phyloP scores from a whole-genome alignment of 2,797 vertebrate species.

The Tapera naevia region DNA sequence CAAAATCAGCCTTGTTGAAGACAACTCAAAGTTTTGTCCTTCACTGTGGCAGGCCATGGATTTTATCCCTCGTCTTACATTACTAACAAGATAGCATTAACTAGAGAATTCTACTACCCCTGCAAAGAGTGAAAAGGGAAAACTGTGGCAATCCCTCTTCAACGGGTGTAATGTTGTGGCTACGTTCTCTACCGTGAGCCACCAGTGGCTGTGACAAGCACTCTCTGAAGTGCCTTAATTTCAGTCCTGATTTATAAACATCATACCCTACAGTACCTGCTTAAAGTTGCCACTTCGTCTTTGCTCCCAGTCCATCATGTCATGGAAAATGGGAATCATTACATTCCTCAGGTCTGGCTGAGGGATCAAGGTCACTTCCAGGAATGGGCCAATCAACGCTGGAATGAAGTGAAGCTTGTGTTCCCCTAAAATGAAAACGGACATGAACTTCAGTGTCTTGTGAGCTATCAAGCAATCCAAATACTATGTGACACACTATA shows the following conservation, averaged over 20 bases:
- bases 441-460: background rate
- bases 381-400: slow-evolving; percentile 94
- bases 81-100: background rate
- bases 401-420: slow-evolving; percentile 98
- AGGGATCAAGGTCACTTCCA: slow-evolving; percentile 97
- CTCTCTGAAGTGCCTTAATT: background rate
- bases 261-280: slow-evolving; percentile 80
- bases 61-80: background rate
- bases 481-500: background rate
- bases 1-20: background rate
- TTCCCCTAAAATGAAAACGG: slow-evolving; percentile 83
- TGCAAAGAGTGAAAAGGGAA: background rate
- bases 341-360: slow-evolving; percentile 96
- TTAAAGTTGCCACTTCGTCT: slow-evolving; percentile 96
- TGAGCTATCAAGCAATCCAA: background rate
- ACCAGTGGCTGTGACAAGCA: background rate
- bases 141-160: background rate
- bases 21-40: background rate
- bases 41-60: background rate
- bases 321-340: slow-evolving; percentile 99
- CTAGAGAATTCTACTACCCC: background rate
- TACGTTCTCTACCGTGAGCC: background rate
- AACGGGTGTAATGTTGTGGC: background rate
- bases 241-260: background rate
- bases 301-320: slow-evolving; percentile 99